Conservation (phyloP, 1,140 invertebrate species). For the Lerema accius region DNA sequence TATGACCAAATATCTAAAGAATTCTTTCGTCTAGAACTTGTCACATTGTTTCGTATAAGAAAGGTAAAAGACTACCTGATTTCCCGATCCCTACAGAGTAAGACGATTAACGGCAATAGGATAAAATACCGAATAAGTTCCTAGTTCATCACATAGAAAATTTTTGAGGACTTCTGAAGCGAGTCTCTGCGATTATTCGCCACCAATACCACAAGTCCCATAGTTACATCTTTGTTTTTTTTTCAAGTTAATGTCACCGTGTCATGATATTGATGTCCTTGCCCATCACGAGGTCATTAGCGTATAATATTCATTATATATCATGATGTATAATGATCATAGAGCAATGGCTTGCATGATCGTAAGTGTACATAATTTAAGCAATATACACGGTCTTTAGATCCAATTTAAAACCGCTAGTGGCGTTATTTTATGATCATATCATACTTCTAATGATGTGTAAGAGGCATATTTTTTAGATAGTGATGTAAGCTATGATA, state of each 20-base stretch:
- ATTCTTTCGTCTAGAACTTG: too few relatives aligned
- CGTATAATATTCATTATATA: slow-evolving; percentile 28
- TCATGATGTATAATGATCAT: slow-evolving; percentile 8
- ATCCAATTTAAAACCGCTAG: background rate
- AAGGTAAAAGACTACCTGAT: too few relatives aligned
- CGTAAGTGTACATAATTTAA: background rate
- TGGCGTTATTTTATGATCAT: too few relatives aligned
- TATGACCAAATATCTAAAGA: too few relatives aligned
- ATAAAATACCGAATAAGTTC: too few relatives aligned
- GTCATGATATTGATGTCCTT: slow-evolving; percentile 30
- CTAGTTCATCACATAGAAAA: too few relatives aligned
- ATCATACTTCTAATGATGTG: too few relatives aligned
- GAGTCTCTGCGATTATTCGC: background rate
- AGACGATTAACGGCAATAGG: too few relatives aligned
- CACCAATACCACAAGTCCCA: background rate
- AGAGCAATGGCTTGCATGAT: background rate
- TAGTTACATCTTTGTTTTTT: slow-evolving; percentile 17
- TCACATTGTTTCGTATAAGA: too few relatives aligned
- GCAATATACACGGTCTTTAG: background rate
- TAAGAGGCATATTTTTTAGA: too few relatives aligned
- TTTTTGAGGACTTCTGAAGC: background rate
- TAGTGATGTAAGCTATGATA: too few relatives aligned
- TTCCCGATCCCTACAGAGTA: too few relatives aligned
- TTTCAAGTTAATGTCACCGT: slow-evolving; percentile 15
- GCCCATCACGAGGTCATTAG: slow-evolving; percentile 24